Conservation (phyloP, 2,797 vertebrate genomes). For the Notamacropus eugenii region DNA sequence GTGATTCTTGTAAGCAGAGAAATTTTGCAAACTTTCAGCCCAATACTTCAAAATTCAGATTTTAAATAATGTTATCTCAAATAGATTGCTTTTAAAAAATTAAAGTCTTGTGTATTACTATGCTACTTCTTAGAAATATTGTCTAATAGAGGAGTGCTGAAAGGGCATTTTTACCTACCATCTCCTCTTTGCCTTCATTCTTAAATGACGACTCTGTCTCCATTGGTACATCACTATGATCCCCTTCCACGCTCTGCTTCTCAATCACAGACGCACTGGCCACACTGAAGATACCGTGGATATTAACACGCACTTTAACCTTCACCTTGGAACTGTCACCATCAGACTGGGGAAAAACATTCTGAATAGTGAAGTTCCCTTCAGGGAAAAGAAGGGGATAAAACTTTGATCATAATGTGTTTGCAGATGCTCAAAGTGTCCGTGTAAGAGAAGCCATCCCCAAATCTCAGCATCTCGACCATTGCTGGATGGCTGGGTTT, state of each 20-base stretch:
- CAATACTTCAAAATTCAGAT: constrained; percentile 29
- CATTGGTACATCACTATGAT: constrained; percentile 89
- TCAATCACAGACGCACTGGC: constrained; percentile 94
- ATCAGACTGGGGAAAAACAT: constrained; percentile 92
- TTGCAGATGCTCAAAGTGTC: neutral
- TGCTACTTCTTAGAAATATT: neutral
- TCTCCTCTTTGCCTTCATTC: constrained; percentile 88
- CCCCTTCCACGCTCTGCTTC: constrained; percentile 89
- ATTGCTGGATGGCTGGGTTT: neutral
- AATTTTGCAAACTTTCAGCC: constrained; percentile 30
- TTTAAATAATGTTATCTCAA: neutral
- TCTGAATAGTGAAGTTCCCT: constrained; percentile 94
- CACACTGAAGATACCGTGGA: constrained; percentile 96
- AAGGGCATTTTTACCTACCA: constrained; percentile 81
- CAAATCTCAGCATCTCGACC: neutral
- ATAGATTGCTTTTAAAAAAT: neutral
- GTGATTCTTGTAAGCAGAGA: neutral
- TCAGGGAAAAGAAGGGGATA: constrained; percentile 57
- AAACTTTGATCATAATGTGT: constrained; percentile 50
- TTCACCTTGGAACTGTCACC: constrained; percentile 96
- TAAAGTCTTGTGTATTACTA: constrained; percentile 10
- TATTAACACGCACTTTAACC: constrained; percentile 95
- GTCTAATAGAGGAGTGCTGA: neutral
- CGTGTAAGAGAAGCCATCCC: neutral
- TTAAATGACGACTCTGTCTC: constrained; percentile 91